A percentile compares a stretch with the other conserved stretches of the same genome.
phyloP scores from a whole-genome alignment of 2,797 vertebrate genomes.

The Cirrhinus mrigala region DNA sequence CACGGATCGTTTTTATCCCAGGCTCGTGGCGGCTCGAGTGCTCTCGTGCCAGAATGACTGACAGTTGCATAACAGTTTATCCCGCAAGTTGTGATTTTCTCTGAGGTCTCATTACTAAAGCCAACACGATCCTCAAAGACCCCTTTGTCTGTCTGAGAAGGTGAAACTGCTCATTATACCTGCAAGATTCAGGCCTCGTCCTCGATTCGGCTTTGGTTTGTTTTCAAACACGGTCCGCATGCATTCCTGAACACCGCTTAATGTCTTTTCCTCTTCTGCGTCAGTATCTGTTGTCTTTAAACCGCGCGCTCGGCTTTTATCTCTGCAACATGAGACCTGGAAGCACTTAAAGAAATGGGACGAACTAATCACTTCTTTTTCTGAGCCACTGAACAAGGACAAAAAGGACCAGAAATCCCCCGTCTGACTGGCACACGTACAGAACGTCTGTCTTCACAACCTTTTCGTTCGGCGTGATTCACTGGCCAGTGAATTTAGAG shows the following conservation, averaged over 20 bases:
- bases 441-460: conserved; percentile 67
- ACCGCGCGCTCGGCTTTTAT: conserved; percentile 72
- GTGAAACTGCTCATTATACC: conserved; percentile 74
- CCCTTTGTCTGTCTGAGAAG: conserved; percentile 78
- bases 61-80: conserved; percentile 55
- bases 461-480: conserved; percentile 70
- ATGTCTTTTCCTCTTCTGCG: conserved; percentile 62
- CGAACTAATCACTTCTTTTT: conserved; percentile 78
- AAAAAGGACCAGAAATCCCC: conserved; percentile 67
- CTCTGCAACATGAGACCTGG: conserved; percentile 75
- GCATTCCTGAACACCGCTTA: conserved; percentile 68
- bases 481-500: conserved; percentile 28
- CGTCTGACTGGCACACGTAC: conserved; percentile 63
- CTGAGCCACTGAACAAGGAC: conserved; percentile 77
- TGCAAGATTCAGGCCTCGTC: conserved; percentile 57
- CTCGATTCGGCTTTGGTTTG: conserved; percentile 63
- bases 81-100: conserved; percentile 78
- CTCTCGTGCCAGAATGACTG: conserved; percentile 39
- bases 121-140: conserved; percentile 75
- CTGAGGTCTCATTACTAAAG: conserved; percentile 76
- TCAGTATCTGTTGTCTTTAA: conserved; percentile 70
- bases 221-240: conserved; percentile 72
- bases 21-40: background rate
- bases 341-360: conserved; percentile 73
- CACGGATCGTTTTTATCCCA: background rate